These are phyloP conservation scores for Idaea biselata DNA, from an alignment of 2,888 invertebrate genomes.

Conservation along the genomic window DNA sequence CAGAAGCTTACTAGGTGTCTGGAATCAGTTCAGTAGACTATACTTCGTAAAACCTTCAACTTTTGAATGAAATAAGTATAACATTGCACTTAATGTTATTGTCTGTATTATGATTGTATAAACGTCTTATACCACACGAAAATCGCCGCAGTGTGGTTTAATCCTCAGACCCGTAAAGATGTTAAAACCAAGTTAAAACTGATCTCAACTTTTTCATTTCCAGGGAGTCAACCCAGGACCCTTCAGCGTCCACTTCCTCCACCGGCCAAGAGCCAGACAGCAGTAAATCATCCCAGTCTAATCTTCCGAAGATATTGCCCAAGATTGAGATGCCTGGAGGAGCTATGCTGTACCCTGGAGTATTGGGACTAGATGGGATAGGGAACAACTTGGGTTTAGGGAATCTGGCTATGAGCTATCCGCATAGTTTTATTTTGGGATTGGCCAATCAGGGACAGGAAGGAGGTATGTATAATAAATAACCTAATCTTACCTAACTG, in stretches of 20 bases:
- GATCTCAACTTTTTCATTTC: background rate
- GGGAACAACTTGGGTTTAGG: slow-evolving; percentile 66
- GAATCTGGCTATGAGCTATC: slow-evolving; percentile 72
- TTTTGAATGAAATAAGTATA: too few species aligned
- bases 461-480: slow-evolving; percentile 51
- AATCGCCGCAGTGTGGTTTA: background rate
- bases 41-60: too few species aligned
- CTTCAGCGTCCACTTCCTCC: slow-evolving; percentile 63
- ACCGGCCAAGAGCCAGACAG: slow-evolving; percentile 64
- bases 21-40: too few species aligned
- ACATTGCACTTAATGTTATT: too few species aligned
- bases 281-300: slow-evolving; percentile 54
- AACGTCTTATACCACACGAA: too few species aligned
- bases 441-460: slow-evolving; percentile 75
- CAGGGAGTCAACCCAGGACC: slow-evolving; percentile 36
- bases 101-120: too few species aligned
- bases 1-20: too few species aligned
- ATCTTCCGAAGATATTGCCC: slow-evolving; percentile 60
- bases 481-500: background rate
- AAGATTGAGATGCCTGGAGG: slow-evolving; percentile 71
- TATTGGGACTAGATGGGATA: slow-evolving; percentile 62
- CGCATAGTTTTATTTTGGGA: slow-evolving; percentile 73
- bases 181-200: background rate
- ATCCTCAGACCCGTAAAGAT: background rate
- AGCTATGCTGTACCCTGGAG: slow-evolving; percentile 71